Evolutionary conservation across 1,140 invertebrate species (phyloP).

Genomic region (Diachasma alloeum): DNA sequence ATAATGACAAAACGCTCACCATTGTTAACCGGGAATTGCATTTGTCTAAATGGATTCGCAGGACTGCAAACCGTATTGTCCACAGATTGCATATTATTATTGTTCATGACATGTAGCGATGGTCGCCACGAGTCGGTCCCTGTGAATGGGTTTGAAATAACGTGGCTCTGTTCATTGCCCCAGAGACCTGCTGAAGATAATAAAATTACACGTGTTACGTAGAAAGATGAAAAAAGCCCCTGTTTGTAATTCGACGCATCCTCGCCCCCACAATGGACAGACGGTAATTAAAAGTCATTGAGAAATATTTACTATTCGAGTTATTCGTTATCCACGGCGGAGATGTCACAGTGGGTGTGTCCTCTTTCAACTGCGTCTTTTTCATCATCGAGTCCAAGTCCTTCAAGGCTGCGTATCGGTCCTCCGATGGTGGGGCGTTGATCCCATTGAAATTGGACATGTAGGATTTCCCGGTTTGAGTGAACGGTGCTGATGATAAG

Average conservation of each 20-base stretch:
- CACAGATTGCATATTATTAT: slow-evolving; percentile 52
- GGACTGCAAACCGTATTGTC: slow-evolving; percentile 53
- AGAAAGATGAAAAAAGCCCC: not conserved
- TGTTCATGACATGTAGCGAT: slow-evolving; percentile 50
- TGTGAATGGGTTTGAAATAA: slow-evolving; percentile 61
- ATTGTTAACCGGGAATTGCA: slow-evolving; percentile 55
- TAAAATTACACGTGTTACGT: not conserved
- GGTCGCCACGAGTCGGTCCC: slow-evolving; percentile 55
- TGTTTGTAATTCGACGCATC: not conserved
- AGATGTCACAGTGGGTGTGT: slow-evolving; percentile 42
- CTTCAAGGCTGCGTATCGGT: slow-evolving; percentile 83
- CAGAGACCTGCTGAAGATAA: slow-evolving; percentile 49
- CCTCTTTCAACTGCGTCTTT: slow-evolving; percentile 59
- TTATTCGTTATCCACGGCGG: slow-evolving; percentile 53
- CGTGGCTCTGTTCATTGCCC: slow-evolving; percentile 52
- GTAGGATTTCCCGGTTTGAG: slow-evolving; percentile 43
- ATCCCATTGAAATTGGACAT: slow-evolving; percentile 52
- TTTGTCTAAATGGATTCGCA: slow-evolving; percentile 58
- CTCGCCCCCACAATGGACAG: not conserved
- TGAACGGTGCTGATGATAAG: slow-evolving; percentile 49
- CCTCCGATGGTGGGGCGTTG: slow-evolving; percentile 69
- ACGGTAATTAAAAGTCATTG: not conserved
- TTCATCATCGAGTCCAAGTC: slow-evolving; percentile 79
- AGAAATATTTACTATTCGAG: slow-evolving; percentile 45
- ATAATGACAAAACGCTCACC: slow-evolving; percentile 40